Conservation (phyloP, 2,113 vertebrate species). For the Neotragus moschatus region DNA sequence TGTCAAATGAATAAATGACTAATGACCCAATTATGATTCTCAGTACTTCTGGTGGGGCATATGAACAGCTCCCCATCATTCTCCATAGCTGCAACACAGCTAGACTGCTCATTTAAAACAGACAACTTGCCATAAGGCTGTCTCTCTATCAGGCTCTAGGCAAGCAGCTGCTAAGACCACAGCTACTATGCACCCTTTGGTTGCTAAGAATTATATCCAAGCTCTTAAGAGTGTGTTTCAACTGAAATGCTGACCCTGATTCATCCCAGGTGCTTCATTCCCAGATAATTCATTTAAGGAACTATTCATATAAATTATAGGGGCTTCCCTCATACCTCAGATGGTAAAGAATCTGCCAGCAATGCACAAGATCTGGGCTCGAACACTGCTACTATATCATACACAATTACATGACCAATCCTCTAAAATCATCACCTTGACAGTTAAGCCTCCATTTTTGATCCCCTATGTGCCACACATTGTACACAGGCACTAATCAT, state of each 20-base stretch:
- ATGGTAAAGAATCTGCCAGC: background rate
- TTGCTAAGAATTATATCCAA: background rate
- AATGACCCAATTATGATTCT: background rate
- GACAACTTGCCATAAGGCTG: background rate
- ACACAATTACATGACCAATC: background rate
- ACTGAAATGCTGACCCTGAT: background rate
- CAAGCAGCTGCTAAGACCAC: background rate
- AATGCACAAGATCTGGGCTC: background rate
- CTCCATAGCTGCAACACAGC: background rate
- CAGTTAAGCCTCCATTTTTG: background rate
- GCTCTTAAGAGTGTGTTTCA: background rate
- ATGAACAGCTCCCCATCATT: background rate
- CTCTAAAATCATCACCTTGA: background rate
- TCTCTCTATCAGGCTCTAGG: background rate
- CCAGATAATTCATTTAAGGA: background rate
- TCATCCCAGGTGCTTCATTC: background rate
- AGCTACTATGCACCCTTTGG: background rate
- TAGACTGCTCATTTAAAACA: background rate
- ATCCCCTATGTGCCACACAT: background rate
- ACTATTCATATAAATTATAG: background rate
- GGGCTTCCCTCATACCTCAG: background rate
- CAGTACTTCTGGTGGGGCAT: background rate
- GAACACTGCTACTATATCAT: background rate
- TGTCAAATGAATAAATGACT: slow-evolving; percentile 8
- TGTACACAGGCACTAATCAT: background rate